These are phyloP conservation scores for Crotalus helleri DNA, from an alignment of 2,113 vertebrate species.

Conservation along the genomic window DNA sequence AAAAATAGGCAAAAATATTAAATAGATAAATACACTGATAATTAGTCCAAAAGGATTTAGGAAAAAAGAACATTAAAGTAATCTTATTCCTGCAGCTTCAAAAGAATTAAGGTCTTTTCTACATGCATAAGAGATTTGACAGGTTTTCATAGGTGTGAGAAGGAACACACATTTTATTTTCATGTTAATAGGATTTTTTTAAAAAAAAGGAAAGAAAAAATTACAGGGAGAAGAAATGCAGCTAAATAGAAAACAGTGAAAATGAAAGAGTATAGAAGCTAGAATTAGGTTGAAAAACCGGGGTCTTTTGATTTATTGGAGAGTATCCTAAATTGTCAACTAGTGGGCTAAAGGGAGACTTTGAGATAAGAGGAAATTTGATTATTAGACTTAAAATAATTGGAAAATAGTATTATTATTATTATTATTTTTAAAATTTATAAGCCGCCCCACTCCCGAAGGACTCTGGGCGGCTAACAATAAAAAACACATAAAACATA, in stretches of 20 bases:
- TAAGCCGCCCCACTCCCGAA: no score
- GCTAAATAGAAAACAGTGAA: not conserved
- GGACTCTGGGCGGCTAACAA: no score
- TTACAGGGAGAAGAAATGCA: not conserved
- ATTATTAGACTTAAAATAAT: no score
- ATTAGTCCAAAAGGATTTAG: not conserved
- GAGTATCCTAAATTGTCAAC: no score
- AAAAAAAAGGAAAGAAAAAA: not conserved
- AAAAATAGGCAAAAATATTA: not conserved
- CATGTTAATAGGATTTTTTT: not conserved
- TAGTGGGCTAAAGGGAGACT: no score
- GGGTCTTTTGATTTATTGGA: no score
- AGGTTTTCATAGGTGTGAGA: not conserved
- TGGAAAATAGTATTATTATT: no score
- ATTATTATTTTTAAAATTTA: no score
- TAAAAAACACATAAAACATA: no score
- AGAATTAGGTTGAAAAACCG: no score
- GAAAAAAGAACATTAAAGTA: not conserved
- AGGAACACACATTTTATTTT: not conserved
- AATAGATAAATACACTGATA: not conserved
- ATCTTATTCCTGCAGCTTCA: not conserved
- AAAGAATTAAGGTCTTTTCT: not conserved
- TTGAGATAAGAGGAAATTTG: no score
- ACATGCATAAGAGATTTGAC: not conserved
- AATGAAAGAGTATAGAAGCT: no score